phyloP scores from a whole-genome alignment of 2,113 vertebrate species.

The Corythornis cristatus region DNA sequence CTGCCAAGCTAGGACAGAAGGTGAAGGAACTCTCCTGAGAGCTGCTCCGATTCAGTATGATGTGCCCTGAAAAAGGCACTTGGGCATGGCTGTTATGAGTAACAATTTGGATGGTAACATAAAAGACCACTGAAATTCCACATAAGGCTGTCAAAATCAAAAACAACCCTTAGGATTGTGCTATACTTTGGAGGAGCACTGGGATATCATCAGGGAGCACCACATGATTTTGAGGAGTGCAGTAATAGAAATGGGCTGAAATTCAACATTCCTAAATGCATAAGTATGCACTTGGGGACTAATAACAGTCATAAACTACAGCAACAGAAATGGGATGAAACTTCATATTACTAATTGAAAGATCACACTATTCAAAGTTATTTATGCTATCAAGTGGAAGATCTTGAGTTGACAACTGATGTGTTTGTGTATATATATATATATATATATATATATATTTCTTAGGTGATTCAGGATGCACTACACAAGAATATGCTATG shows the following conservation, averaged over 20 bases:
- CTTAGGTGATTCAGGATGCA: neutral
- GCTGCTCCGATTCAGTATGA: neutral
- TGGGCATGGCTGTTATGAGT: neutral
- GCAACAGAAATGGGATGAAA: conserved; percentile 22
- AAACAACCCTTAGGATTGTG: neutral
- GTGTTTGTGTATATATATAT: no score
- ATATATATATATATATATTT: no score
- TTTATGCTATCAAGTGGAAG: neutral
- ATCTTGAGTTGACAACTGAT: neutral
- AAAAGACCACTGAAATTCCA: conserved; percentile 1
- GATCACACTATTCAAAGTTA: conserved; percentile 8
- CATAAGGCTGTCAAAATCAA: neutral
- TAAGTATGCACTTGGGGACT: conserved; percentile 47
- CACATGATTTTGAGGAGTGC: conserved; percentile 24
- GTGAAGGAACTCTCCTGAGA: neutral
- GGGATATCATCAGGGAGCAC: conserved; percentile 16
- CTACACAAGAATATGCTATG: neutral
- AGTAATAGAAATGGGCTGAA: conserved; percentile 35
- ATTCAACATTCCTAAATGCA: conserved; percentile 59
- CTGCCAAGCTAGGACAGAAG: no score
- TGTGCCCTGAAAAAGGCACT: neutral
- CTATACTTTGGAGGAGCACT: conserved; percentile 5
- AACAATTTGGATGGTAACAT: neutral
- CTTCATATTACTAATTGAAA: neutral
- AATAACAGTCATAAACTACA: conserved; percentile 27